A percentile compares a stretch with the other conserved stretches of the same genome.
These are phyloP conservation scores for Mimumesa dahlbomi DNA, from an alignment of 2,888 invertebrate genomes.

Conservation along the genomic window DNA sequence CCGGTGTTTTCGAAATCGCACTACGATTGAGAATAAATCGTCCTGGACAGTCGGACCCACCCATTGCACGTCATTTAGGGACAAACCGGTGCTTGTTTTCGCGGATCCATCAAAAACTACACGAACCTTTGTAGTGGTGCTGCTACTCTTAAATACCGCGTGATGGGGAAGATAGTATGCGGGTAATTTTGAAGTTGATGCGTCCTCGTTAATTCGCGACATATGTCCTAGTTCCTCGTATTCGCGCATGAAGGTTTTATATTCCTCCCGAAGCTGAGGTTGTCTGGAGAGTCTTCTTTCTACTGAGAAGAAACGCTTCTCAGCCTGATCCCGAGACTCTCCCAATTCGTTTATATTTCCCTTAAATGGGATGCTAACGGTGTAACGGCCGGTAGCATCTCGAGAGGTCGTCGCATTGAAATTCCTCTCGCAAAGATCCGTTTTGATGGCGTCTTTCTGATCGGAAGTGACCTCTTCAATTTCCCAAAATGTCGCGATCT, in stretches of 20 bases:
- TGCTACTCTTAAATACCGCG: not conserved
- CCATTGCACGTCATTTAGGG: slow-evolving; percentile 5
- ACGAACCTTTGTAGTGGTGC: not conserved
- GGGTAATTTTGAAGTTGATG: not conserved
- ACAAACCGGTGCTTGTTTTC: not conserved
- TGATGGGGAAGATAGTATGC: slow-evolving; percentile 16
- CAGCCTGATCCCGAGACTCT: not conserved
- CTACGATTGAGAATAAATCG: not conserved
- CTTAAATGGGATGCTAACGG: slow-evolving; percentile 10
- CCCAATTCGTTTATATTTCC: not conserved
- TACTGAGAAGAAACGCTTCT: not conserved
- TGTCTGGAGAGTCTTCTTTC: not conserved
- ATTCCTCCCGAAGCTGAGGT: not conserved
- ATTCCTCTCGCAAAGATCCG: not conserved
- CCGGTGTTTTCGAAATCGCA: not conserved
- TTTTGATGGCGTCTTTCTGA: too few species aligned
- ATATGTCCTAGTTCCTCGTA: slow-evolving; percentile 13
- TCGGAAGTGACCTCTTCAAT: not conserved
- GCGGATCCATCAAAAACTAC: slow-evolving; percentile 15
- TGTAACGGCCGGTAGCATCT: not conserved
- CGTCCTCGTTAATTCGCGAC: not conserved
- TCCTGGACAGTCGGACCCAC: not conserved
- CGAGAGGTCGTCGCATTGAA: not conserved
- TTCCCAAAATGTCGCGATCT: slow-evolving; percentile 8
- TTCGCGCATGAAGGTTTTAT: slow-evolving; percentile 13